phyloP scores from a whole-genome alignment of 2,797 vertebrate species.

The Yasuhikotakia modesta region DNA sequence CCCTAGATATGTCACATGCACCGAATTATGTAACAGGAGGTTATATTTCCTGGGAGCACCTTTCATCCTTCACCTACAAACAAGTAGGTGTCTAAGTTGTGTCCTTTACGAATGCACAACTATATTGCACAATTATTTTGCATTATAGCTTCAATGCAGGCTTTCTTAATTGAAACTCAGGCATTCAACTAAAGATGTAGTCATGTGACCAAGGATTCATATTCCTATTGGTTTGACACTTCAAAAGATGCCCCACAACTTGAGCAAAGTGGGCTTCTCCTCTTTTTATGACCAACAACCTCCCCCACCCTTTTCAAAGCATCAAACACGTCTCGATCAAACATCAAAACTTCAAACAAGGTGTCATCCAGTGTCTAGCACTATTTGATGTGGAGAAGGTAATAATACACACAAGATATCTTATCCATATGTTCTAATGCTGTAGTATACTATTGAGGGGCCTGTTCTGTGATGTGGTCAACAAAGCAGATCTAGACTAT shows the following conservation, averaged over 20 bases:
- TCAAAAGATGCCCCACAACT: conserved; percentile 70
- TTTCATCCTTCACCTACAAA: background rate
- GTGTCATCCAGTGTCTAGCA: conserved; percentile 74
- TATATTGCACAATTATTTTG: background rate
- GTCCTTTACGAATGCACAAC: background rate
- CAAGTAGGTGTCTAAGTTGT: background rate
- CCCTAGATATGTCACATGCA: conserved; percentile 3
- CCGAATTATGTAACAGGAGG: conserved; percentile 12
- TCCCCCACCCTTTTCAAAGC: conserved; percentile 58
- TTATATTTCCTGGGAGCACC: background rate
- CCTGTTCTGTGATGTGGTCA: conserved; percentile 50
- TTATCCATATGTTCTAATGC: conserved; percentile 16
- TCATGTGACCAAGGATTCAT: conserved; percentile 56
- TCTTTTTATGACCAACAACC: conserved; percentile 63
- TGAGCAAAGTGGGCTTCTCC: conserved; percentile 72
- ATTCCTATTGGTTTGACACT: conserved; percentile 61
- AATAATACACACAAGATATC: conserved; percentile 68
- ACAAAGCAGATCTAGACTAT: conserved; percentile 43
- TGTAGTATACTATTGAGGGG: conserved; percentile 42
- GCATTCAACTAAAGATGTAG: conserved; percentile 49
- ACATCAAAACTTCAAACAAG: conserved; percentile 80
- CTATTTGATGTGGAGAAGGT: conserved; percentile 76
- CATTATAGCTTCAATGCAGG: background rate
- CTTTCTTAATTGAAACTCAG: conserved; percentile 8
- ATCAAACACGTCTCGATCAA: conserved; percentile 82